Evolutionary conservation across 2,113 vertebrate genomes (phyloP).

Genomic region (Microcebus griseorufus): DNA sequence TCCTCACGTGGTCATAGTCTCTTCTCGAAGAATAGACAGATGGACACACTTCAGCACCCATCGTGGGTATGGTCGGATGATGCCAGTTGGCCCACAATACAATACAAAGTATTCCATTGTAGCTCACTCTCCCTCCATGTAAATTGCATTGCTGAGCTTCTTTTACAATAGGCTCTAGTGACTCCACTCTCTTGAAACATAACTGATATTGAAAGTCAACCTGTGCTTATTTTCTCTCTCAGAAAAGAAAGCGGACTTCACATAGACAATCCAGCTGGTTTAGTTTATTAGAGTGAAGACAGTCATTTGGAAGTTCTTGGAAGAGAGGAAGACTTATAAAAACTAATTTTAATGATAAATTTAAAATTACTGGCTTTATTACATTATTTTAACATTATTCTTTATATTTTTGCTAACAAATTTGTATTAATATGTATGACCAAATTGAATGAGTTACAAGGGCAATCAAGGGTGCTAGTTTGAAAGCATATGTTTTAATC

Average conservation of each 20-base stretch:
- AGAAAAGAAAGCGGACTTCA: not conserved
- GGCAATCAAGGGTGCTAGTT: not conserved
- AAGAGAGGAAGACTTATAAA: not conserved
- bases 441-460: not conserved
- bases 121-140: not conserved
- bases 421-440: not conserved
- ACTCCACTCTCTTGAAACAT: not conserved
- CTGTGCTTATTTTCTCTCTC: not conserved
- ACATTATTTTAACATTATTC: not conserved
- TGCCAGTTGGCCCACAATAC: not conserved
- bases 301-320: not conserved
- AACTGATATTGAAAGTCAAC: slow-evolving; percentile 1
- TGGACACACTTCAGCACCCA: not conserved
- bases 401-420: not conserved
- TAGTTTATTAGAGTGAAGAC: not conserved
- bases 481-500: not conserved
- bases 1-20: not conserved
- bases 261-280: not conserved
- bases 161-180: not conserved
- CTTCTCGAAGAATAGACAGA: not conserved
- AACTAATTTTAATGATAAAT: not conserved
- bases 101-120: not conserved
- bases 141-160: not conserved
- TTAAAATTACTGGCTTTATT: not conserved
- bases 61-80: fast-evolving